Evolutionary conservation across 23 tunicate genomes (phyloP), one percentile per base, ranked within the genome.

Genomic region (Trididemnum clinides): DNA sequence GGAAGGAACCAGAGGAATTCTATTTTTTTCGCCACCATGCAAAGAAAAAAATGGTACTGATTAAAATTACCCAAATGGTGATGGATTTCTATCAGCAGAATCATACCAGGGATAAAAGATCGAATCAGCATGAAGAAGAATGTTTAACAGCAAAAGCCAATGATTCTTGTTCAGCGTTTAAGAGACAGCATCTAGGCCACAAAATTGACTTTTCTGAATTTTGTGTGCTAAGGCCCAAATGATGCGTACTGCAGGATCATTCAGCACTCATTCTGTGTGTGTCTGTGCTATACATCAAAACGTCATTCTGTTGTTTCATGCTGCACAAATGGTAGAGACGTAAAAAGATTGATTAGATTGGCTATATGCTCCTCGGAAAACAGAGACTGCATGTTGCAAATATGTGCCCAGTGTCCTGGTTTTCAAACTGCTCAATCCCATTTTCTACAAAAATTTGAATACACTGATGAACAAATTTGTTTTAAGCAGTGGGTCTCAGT

Each of bases 251-350:
- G 82, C 69, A 10, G 69, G 70, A n/a, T 77, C 76, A 12, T 20
- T 23, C n/a, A 23, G 69, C n/a, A 62, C 69, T 62, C 26, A 62
- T 21, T 20, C 69, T 12, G 82, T 77, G 5, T 77, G 82, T 77
- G 82, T 77, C 20, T 77, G 82, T 25, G 33, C 27, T 76, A 77
- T 77, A 20, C 82, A 77, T 76, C 82, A 77, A 50, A 77, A 77
- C 51, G 82, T 77, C 65, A 77, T 39, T 7, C 65, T 77, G 18
- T 18, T 77, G 6, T 50, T 77, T 5, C 27, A 39, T 44, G 82
- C 65, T 5, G 82, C 65, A 44, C 27, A 51, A 35, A 15, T 77
- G n/a, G 69, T 51, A 50, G 65, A 77, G 51, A 25, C 21, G 4
- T 77, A 77, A 21, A 37, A 38, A 18, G 27, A 77, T 6, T 37